Base-by-base conservation (phyloP, 2,888 invertebrate genomes). In the Philhelius pedissequus region DNA sequence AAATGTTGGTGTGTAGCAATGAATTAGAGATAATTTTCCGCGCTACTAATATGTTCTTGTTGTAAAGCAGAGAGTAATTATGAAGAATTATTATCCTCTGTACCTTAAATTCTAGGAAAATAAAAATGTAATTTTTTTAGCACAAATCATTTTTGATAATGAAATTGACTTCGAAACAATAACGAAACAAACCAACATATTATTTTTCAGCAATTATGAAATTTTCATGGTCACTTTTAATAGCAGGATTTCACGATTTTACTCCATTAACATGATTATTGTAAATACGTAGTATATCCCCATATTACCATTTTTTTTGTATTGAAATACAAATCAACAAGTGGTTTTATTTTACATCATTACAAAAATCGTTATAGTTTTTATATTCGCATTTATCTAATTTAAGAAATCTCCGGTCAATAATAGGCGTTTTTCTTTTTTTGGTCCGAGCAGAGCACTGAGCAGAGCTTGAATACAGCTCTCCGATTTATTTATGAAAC, bases 11-110 rank as follows among this genome's bases (percentile, higher is more conserved):
- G 30, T 48, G 32, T 18, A 40, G 40, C 30, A 69, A 62, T 32
- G 32, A 62, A 74, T 74, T 74, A 69, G 30, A 70, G 69, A 78
- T 78, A 64, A 78, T 74, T 70, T 58, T 64, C 43, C 9, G 45
- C 30, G 35, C 50, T 66, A 50, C 48, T 50, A 25, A 45, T 50
- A n/a, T 54, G 38, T 40, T 69, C 73, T 32, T 74, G 74, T 58
- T 70, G 32, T 71, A 71, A 77, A 74, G 56, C 27, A 43, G 27
- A 74, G 35, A 40, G 32, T 78, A 74, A 83, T 78, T 78, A 83
- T 83, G 64, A 78, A 75, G 78, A 78, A 83, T 78, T 27, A 64
- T 64, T 45, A 64, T 64, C 20, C 7, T 43, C 2, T 43, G 9
- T 15, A 18, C 13, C 22, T 1, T n/a, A 1, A 6, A 3, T 22